phyloP scores from a whole-genome alignment of 2,113 vertebrate species.

The Lampris megalopsis region DNA sequence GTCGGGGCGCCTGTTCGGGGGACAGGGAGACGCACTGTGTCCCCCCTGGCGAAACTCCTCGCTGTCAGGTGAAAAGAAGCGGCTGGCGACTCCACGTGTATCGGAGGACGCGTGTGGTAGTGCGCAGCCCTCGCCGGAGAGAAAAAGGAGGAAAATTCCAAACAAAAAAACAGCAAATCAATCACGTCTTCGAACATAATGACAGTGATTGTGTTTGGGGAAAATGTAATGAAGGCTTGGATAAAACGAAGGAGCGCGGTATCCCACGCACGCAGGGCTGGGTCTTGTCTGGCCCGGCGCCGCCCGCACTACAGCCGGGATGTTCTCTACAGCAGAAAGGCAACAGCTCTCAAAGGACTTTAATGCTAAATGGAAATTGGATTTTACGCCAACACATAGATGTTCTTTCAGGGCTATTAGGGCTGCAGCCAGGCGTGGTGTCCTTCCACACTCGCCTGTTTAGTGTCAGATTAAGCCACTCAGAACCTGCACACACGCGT shows the following conservation, averaged over 20 bases:
- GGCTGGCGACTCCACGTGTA: too few species aligned
- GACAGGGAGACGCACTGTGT: too few species aligned
- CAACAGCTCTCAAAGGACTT: constrained; percentile 40
- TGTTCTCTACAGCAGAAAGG: constrained; percentile 28
- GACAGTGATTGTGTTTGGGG: neutral
- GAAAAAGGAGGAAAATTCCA: too few species aligned
- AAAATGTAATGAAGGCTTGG: constrained; percentile 3
- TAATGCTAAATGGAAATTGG: constrained; percentile 69
- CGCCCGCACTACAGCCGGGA: neutral
- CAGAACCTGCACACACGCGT: constrained; percentile 48
- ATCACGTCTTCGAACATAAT: neutral
- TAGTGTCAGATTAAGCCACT: constrained; percentile 64
- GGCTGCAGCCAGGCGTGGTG: constrained; percentile 70
- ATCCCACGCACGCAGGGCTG: neutral
- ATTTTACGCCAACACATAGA: constrained; percentile 68
- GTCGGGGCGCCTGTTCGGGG: too few species aligned
- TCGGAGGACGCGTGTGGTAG: too few species aligned
- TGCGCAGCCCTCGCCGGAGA: too few species aligned
- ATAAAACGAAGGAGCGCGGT: neutral
- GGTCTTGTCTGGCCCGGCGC: neutral
- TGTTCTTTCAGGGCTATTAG: constrained; percentile 72
- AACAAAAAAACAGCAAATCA: neutral
- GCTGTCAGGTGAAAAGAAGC: too few species aligned
- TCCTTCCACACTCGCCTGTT: constrained; percentile 69
- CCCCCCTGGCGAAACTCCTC: too few species aligned